phyloP scores from a whole-genome alignment of 1,140 invertebrate species.

The Drosophila orosa region DNA sequence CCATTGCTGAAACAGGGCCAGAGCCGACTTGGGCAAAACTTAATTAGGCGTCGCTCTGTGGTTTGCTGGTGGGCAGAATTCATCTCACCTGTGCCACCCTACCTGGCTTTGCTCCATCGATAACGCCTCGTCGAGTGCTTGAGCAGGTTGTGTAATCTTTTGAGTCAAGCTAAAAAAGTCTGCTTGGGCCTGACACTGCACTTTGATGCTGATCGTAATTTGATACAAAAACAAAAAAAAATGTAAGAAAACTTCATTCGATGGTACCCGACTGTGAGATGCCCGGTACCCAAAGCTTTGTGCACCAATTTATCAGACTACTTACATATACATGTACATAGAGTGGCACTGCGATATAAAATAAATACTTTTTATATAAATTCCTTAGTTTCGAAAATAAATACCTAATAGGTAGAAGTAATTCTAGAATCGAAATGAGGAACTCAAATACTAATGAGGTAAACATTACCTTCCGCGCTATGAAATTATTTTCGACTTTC shows the following conservation, averaged over 20 bases:
- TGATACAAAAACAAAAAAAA: conserved; percentile 1
- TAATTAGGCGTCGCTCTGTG: conserved; percentile 56
- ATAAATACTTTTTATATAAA: neutral
- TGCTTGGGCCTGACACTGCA: conserved; percentile 46
- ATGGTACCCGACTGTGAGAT: neutral
- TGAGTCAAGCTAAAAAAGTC: conserved; percentile 18
- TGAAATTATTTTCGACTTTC: neutral
- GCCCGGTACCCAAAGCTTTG: neutral
- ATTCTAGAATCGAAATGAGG: neutral
- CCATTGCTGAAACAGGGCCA: conserved; percentile 9
- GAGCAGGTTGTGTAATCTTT: conserved; percentile 46
- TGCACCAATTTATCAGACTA: neutral
- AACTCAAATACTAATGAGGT: neutral
- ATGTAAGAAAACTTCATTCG: neutral
- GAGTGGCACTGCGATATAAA: neutral
- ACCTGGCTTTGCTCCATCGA: conserved; percentile 26
- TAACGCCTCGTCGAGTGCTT: conserved; percentile 33
- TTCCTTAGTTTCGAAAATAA: neutral
- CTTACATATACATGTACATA: too few relatives aligned
- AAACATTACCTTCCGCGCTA: neutral
- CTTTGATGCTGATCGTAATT: conserved; percentile 27
- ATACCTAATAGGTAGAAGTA: neutral
- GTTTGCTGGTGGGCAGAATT: conserved; percentile 42
- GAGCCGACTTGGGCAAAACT: conserved; percentile 15
- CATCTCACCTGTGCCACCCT: conserved; percentile 20